Conservation (phyloP, 2,888 invertebrate species). For the Sphaeridia pumilis region DNA sequence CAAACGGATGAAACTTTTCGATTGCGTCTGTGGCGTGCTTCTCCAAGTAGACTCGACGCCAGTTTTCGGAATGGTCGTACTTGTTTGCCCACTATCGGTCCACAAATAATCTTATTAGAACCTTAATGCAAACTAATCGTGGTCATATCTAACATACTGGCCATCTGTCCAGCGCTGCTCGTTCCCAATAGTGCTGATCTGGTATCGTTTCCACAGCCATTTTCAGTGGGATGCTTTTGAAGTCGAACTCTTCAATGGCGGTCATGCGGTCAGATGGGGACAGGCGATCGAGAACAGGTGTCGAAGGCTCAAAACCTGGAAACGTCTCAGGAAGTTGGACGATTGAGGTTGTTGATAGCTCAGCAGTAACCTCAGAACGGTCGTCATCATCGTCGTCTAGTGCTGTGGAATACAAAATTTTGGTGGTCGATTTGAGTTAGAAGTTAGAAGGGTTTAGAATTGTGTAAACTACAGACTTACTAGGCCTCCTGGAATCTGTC, state of each 20-base stretch:
- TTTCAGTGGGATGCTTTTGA: constrained; percentile 29
- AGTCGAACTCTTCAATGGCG: constrained; percentile 30
- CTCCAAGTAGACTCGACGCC: constrained; percentile 30
- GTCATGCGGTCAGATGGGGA: constrained; percentile 20
- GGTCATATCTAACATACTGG: constrained; percentile 24
- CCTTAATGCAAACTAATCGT: no score
- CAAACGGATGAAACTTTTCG: constrained; percentile 31
- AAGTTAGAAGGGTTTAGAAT: no score
- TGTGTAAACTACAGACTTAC: no score
- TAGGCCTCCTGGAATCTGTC: no score
- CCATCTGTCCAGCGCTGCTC: constrained; percentile 24
- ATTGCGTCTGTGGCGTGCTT: constrained; percentile 25
- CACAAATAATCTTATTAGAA: constrained; percentile 4
- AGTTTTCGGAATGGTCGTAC: constrained; percentile 22
- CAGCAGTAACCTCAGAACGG: constrained; percentile 4
- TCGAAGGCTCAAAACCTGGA: constrained; percentile 18
- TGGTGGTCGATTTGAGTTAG: no score
- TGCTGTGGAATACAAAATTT: neutral
- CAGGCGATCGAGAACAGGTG: constrained; percentile 14
- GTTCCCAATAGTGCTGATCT: constrained; percentile 33
- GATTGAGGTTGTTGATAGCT: neutral
- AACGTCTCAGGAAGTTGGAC: constrained; percentile 12
- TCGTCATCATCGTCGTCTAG: constrained; percentile 17
- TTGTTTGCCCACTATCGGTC: constrained; percentile 15
- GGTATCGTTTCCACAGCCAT: constrained; percentile 31